Conservation (phyloP, 2,888 invertebrate genomes). For the Rhyacophila evoluta region DNA sequence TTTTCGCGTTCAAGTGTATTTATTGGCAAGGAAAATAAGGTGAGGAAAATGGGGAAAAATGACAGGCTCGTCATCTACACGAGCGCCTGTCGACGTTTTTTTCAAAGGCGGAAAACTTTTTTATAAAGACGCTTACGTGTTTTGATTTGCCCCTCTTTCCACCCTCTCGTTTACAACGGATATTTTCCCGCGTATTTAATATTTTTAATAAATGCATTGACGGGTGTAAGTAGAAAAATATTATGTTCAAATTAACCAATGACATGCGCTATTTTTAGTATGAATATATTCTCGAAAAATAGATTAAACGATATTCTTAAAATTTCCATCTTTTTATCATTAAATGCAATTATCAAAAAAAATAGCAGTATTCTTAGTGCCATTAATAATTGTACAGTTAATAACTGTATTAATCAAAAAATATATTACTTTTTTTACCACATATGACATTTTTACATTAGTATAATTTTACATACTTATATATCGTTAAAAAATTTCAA, state of each 20-base stretch:
- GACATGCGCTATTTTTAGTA: background rate
- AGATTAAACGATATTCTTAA: too few species aligned
- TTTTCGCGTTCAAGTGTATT: constrained; percentile 44
- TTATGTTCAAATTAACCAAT: constrained; percentile 20
- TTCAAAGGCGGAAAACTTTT: constrained; percentile 15
- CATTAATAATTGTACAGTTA: too few species aligned
- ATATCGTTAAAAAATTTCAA: too few species aligned
- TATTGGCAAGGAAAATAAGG: constrained; percentile 43
- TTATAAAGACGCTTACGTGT: constrained; percentile 23
- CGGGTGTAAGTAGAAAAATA: constrained; percentile 26
- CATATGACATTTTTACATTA: too few species aligned
- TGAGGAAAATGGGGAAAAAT: constrained; percentile 43
- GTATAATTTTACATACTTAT: too few species aligned
- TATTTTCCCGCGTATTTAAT: constrained; percentile 45
- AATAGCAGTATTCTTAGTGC: too few species aligned
- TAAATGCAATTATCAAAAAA: too few species aligned
- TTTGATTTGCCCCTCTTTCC: constrained; percentile 26
- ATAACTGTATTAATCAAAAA: too few species aligned
- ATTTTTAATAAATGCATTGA: constrained; percentile 47
- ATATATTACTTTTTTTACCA: too few species aligned
- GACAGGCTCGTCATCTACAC: constrained; percentile 34
- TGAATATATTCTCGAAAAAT: background rate
- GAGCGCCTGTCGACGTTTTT: constrained; percentile 27
- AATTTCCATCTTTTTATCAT: too few species aligned
- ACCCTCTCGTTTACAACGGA: constrained; percentile 6